Evolutionary conservation across 1,140 invertebrate genomes (phyloP), one percentile per base, ranked within the genome.

Genomic region (Aphidius ervi): DNA sequence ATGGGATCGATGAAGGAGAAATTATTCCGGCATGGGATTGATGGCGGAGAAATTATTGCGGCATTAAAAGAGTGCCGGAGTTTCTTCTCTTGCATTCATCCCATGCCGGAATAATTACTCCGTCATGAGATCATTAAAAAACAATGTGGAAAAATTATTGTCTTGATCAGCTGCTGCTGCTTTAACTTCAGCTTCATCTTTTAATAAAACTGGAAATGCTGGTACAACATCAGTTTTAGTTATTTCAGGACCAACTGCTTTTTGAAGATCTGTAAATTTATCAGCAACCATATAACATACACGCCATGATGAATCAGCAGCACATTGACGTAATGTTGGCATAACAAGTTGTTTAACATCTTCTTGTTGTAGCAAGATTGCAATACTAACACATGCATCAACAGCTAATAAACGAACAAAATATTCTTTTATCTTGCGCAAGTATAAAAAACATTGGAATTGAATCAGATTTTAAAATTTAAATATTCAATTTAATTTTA

Each of bases 131-230:
- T n/a, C n/a, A n/a, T n/a, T n/a, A n/a, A n/a, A n/a, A n/a, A n/a
- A n/a, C n/a, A n/a, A n/a, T n/a, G n/a, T n/a, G 80, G 96, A 99
- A 78, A 99, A 99, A 74, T 98, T 96, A 81, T 81, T 74, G 59
- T 90, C 85, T 83, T 99, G 99, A 66, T 94, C 91, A n/a, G 97
- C 95, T 6, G 98, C 95, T 1, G 95, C 96, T 5, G 97, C 95
- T 63, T 97, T 84, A 0, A 99, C 97, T 83, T 99, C 98, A 6
- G 97, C 96, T 78, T 99, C 98, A 78, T 99, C 98, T 79, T 99
- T 99, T 16, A 99, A 83, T 50, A 99, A 82, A 67, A 89, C 89
- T 78, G 93, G 90, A 82, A 98, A 98, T 59, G 95, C 94, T 62
- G 91, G 90, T 5, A 99, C 95, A 54, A 99, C 82, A 76, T 99